Base-by-base conservation (phyloP, 2,888 invertebrate genomes). In the Drosophila anceps region DNA sequence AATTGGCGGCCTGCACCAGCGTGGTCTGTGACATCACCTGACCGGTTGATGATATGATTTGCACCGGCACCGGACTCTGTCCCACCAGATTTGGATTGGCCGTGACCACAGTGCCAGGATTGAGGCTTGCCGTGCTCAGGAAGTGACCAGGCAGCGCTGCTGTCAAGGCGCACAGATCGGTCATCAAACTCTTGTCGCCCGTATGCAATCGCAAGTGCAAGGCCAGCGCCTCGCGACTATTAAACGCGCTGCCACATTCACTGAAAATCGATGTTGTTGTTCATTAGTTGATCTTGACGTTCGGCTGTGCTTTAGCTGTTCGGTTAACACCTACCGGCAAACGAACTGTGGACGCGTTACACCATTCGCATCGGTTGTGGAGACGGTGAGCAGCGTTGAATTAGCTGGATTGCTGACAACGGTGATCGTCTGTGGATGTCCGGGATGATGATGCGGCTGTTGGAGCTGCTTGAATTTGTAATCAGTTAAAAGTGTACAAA, bases 121-220 rank as follows among this genome's bases (percentile, higher is more conserved):
- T 93, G 31, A 93, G 78, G 81, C 91, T 90, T 33, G 92, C 88
- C 44, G 93, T 92, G 81, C 92, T 93, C 63, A 94, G 93, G 69
- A 95, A 95, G 75, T 95, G 95, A 39, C 95, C 95, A 67, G 96
- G 95, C 91, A 96, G 94, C 79, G 96, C 96, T 69, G 96, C 96
- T 37, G 96, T 96, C 84, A 96, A 94, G 84, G 96, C 96, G 93
- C 96, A 96, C 91, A 96, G 94, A 93, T 96, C 96, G 69, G 96
- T 96, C 82, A 96, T 96, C 86, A 96, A 95, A 78, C 96, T 96
- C 91, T 96, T 95, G 93, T 96, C 96, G 74, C 96, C 96, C 65
- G 96, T 95, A 93, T 97, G 97, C 90, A 96, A 94, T 76, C 96
- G 95, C 92, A 96, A 95, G 94, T 96, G 96, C 79, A 96, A 94